Conservation (phyloP, 2,888 invertebrate genomes). For the Patella caerulea region DNA sequence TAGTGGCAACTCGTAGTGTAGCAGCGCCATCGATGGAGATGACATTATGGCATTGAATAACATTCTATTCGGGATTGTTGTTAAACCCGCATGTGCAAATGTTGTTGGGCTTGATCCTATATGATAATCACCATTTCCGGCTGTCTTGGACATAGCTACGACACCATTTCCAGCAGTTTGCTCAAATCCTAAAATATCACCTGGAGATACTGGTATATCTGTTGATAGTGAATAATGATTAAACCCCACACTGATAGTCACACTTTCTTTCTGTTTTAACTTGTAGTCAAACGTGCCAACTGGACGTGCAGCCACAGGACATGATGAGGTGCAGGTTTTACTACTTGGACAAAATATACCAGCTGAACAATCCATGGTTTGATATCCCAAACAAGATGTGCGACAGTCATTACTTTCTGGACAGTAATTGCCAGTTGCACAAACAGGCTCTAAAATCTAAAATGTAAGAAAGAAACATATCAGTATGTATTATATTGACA, state of each 20-base stretch:
- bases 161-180: slow-evolving; percentile 24
- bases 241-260: not conserved
- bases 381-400: slow-evolving; percentile 25
- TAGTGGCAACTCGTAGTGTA: not conserved
- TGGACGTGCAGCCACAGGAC: slow-evolving; percentile 4
- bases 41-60: slow-evolving; percentile 2
- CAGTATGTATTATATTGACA: not conserved
- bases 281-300: slow-evolving; percentile 2
- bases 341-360: slow-evolving; percentile 24
- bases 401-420: slow-evolving; percentile 42
- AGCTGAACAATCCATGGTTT: slow-evolving; percentile 16
- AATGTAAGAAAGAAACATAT: not conserved
- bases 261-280: not conserved
- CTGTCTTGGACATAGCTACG: slow-evolving; percentile 20
- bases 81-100: not conserved
- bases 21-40: not conserved
- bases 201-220: slow-evolving; percentile 36
- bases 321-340: not conserved
- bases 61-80: not conserved
- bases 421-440: slow-evolving; percentile 39
- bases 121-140: not conserved
- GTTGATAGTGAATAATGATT: not conserved
- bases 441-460: slow-evolving; percentile 40
- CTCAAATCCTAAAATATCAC: slow-evolving; percentile 51
- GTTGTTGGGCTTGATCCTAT: not conserved